Evolutionary conservation across 2,797 vertebrate species (phyloP).

Genomic region (Meda fulgida): DNA sequence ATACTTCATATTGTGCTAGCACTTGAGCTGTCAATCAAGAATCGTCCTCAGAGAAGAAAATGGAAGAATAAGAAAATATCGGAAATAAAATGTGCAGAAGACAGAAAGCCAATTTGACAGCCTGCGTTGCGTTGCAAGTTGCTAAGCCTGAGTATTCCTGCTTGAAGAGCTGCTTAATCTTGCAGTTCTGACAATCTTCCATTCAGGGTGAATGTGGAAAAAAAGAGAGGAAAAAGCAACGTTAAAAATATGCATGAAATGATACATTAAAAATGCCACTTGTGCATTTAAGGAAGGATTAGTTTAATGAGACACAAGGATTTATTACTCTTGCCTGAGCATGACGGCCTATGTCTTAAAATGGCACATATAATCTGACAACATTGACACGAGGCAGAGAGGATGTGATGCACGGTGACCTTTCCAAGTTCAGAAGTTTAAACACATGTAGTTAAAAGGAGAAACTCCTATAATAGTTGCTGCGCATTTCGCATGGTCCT

Average conservation of each 20-base stretch:
- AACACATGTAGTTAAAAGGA: not conserved
- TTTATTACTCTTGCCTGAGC: constrained; percentile 52
- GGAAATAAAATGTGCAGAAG: constrained; percentile 11
- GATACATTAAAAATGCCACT: constrained; percentile 30
- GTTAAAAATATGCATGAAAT: constrained; percentile 4
- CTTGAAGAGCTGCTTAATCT: constrained; percentile 9
- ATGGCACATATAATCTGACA: constrained; percentile 29
- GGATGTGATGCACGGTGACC: not conserved
- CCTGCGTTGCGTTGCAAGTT: not conserved
- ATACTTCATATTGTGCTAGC: constrained; percentile 33
- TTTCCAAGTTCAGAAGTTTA: constrained; percentile 8
- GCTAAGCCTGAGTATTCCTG: not conserved
- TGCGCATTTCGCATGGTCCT: not conserved
- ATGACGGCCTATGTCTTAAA: constrained; percentile 33
- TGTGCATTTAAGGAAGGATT: constrained; percentile 21
- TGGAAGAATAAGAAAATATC: constrained; percentile 8
- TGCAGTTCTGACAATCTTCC: constrained; percentile 11
- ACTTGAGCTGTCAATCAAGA: constrained; percentile 33
- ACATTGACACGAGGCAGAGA: not conserved
- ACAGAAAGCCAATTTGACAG: constrained; percentile 11
- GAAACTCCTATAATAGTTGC: not conserved
- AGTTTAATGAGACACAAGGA: constrained; percentile 42
- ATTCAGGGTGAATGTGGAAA: not conserved
- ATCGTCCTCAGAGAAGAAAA: constrained; percentile 12
- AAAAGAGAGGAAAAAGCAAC: not conserved